Base-by-base conservation (phyloP, 1,140 invertebrate species). In the Nasonia longicornis region DNA sequence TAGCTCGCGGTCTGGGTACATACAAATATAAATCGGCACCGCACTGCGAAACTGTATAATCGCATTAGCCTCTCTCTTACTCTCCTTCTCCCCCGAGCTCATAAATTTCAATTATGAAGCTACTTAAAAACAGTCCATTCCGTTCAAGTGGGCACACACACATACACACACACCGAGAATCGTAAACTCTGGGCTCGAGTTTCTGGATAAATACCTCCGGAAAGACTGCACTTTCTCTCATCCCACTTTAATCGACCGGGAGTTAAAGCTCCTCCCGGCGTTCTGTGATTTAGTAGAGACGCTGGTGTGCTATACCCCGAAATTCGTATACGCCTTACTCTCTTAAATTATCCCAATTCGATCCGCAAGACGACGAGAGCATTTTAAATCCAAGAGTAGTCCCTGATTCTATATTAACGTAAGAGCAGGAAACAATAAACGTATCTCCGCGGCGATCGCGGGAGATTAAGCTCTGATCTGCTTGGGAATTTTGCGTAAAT, bases 331-430 rank as follows among this genome's bases (percentile, higher is more conserved):
- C 2, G 14, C 0, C 48, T 42, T 10, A 42, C 48, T 16, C 67
- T 70, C 69, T 71, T 71, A 71, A 71, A 71, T 71, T 71, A 71
- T 42, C 67, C 31, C 29, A 70, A 70, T 70, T 16, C 26, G 26
- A n/a, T 71, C 14, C 6, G 4, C 35, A 2, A n/a, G 7, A 14
- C 14, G 20, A 3, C 14, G 20, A 71, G 10, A 42, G 6, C 52
- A 2, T 58, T 58, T 58, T 20, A 58, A 58, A 58, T 20, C 16
- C 16, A 20, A 58, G 20, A 7, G 20, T 20, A 7, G 45, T 70
- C 16, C n/a, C 16, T 42, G 26, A 11, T n/a, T 70, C 69, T 42
- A 70, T 70, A 73, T 48, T 26, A 45, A 73, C n/a, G 38, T 48
- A 45, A 73, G n/a, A 48, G 2, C 42, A 7, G 52, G 52, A 45